Percentiles rank a stretch among this genome's conserved stretches.
These are phyloP conservation scores for Megaceryle maxima DNA, from an alignment of 2,113 vertebrate genomes.

Conservation along the genomic window DNA sequence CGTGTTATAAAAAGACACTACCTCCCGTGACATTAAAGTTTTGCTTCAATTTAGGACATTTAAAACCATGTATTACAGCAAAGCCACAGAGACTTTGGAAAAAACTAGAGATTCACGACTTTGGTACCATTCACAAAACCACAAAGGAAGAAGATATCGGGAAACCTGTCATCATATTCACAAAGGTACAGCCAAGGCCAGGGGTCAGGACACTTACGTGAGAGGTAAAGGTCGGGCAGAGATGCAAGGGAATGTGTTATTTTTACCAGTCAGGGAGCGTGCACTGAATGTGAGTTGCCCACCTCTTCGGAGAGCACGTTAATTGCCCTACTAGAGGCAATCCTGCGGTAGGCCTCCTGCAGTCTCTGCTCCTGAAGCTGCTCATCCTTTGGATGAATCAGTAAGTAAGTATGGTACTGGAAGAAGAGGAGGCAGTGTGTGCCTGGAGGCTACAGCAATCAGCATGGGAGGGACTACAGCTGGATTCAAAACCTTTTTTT, in stretches of 20 bases:
- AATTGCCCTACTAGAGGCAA: neutral
- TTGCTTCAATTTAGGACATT: neutral
- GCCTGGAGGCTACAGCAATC: neutral
- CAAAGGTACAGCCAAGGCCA: neutral
- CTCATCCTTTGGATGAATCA: neutral
- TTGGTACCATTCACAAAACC: neutral
- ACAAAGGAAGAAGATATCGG: neutral
- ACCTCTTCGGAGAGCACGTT: neutral
- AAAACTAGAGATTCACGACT: neutral
- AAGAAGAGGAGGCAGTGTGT: neutral
- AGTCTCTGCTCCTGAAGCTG: neutral
- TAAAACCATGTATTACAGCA: neutral
- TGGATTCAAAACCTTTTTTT: neutral
- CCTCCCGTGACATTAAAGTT: neutral
- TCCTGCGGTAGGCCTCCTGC: neutral
- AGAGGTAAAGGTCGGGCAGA: neutral
- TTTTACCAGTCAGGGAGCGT: neutral
- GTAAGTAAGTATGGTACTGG: neutral
- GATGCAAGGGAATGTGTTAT: fast-evolving
- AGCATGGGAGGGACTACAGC: neutral
- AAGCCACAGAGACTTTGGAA: neutral
- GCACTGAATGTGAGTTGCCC: neutral
- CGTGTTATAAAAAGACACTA: neutral
- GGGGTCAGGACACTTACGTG: neutral
- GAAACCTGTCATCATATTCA: neutral